Evolutionary conservation across 2,113 vertebrate species (phyloP).

Genomic region (Lepisosteus oculatus): DNA sequence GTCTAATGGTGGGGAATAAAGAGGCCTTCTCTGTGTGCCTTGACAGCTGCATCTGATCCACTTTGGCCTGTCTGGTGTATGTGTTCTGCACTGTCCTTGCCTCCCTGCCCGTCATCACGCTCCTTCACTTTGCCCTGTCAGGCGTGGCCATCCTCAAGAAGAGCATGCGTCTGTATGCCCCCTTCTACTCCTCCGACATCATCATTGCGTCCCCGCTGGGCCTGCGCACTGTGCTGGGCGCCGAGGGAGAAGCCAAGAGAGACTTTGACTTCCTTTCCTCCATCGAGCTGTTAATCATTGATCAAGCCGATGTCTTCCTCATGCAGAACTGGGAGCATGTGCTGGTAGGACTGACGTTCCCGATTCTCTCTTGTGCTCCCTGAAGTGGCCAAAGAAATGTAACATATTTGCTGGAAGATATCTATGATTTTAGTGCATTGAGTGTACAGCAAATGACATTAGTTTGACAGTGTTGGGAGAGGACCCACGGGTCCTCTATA

Average conservation of each 20-base stretch:
- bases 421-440: too few relatives aligned
- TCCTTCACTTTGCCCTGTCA: conserved; percentile 36
- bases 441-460: too few relatives aligned
- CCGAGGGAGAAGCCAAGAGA: conserved; percentile 83
- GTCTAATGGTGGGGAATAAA: too few relatives aligned
- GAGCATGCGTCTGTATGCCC: conserved; percentile 86
- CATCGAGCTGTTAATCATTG: conserved; percentile 87
- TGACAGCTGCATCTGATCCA: too few relatives aligned
- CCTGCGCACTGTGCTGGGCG: conserved; percentile 84
- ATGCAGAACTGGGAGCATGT: conserved; percentile 99
- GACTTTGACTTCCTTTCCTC: conserved; percentile 95
- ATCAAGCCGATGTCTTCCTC: conserved; percentile 90
- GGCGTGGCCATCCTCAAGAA: conserved; percentile 83
- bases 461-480: too few relatives aligned
- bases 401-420: too few relatives aligned
- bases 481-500: too few relatives aligned
- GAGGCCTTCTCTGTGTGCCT: not conserved
- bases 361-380: not conserved
- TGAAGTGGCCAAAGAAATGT: too few relatives aligned
- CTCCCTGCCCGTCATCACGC: not conserved
- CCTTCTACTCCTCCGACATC: conserved; percentile 95
- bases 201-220: conserved; percentile 92
- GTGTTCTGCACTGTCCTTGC: not conserved
- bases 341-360: conserved; percentile 68
- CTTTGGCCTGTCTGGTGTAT: too few relatives aligned